Conservation (phyloP, 2,888 invertebrate genomes). For the Microctonus brassicae region DNA sequence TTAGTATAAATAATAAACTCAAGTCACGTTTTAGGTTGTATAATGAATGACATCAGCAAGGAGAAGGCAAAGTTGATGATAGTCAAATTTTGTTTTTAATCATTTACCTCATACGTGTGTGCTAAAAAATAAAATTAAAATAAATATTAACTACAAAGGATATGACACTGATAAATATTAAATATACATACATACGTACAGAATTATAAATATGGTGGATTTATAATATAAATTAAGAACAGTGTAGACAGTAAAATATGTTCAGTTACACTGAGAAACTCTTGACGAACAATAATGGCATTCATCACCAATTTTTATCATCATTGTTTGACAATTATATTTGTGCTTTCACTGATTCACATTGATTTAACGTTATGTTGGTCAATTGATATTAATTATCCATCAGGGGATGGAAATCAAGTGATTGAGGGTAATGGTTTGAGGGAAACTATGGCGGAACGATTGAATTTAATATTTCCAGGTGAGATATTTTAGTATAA, state of each 20-base stretch:
- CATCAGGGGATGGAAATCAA: not conserved
- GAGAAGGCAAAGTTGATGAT: not conserved
- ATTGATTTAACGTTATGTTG: conserved; percentile 32
- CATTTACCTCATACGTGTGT: not conserved
- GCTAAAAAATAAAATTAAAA: not conserved
- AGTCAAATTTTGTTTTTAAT: conserved; percentile 17
- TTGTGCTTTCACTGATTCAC: not conserved
- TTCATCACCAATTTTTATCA: not conserved
- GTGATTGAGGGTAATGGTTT: conserved; percentile 33
- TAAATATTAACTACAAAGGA: not conserved
- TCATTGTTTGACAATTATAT: not conserved
- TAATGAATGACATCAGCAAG: not conserved
- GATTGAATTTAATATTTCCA: conserved; percentile 53
- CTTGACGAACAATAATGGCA: not conserved
- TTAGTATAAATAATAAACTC: too few species aligned
- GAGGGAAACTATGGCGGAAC: conserved; percentile 34
- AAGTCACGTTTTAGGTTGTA: conserved; percentile 17
- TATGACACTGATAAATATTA: not conserved
- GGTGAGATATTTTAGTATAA: conserved; percentile 50
- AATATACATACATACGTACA: too few species aligned
- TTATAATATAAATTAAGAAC: not conserved
- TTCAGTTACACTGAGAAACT: not conserved
- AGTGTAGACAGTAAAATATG: not conserved
- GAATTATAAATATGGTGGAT: not conserved
- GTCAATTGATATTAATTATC: conserved; percentile 38